Evolutionary conservation across 2,888 invertebrate species (phyloP).

Genomic region (Lepidochitona cinerea): DNA sequence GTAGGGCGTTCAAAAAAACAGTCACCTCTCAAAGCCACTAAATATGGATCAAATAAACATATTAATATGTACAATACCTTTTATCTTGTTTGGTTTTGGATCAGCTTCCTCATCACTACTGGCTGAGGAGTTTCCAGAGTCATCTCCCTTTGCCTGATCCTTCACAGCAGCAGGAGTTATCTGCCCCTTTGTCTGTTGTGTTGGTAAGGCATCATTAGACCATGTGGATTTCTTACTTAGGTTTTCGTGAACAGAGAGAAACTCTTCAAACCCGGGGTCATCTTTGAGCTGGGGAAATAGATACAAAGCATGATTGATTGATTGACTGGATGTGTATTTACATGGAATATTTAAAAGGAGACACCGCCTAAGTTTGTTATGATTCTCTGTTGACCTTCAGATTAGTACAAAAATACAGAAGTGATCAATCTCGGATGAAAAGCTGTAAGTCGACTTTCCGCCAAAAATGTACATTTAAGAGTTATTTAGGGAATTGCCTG

Average conservation of each 20-base stretch:
- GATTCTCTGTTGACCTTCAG: too few relatives aligned
- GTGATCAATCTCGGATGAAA: too few relatives aligned
- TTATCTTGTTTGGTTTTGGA: conserved; percentile 34
- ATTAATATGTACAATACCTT: not conserved
- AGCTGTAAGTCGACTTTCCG: too few relatives aligned
- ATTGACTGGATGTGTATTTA: too few relatives aligned
- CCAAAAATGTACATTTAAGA: too few relatives aligned
- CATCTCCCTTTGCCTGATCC: not conserved
- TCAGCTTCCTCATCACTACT: not conserved
- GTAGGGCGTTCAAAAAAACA: not conserved
- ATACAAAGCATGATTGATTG: conserved; percentile 74
- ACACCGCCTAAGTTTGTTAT: too few relatives aligned
- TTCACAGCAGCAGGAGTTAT: conserved; percentile 28
- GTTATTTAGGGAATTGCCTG: too few relatives aligned
- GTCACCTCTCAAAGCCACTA: not conserved
- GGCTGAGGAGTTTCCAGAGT: not conserved
- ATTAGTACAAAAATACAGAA: too few relatives aligned
- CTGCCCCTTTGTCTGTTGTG: not conserved
- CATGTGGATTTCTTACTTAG: conserved; percentile 69
- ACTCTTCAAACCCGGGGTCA: conserved; percentile 91
- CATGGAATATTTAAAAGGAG: too few relatives aligned
- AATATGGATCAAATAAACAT: not conserved
- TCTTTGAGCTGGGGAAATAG: conserved; percentile 71
- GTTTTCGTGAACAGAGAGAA: conserved; percentile 86
- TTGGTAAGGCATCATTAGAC: conserved; percentile 73